Conservation (phyloP, 2,888 invertebrate genomes). For the Hololepta plana region DNA sequence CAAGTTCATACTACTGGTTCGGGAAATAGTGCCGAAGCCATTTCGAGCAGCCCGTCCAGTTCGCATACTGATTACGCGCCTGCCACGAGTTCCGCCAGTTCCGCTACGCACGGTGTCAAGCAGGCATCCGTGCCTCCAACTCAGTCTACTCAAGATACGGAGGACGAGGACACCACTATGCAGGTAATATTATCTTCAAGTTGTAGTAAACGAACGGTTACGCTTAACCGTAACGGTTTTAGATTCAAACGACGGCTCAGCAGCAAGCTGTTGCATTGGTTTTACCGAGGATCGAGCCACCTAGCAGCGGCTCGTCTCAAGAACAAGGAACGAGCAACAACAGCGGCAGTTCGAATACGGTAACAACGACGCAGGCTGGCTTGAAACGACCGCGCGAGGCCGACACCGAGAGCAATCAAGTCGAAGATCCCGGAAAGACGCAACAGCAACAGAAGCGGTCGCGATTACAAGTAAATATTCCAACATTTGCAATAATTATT, state of each 20-base stretch:
- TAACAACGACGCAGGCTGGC: constrained; percentile 46
- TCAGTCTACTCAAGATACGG: constrained; percentile 35
- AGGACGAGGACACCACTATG: constrained; percentile 27
- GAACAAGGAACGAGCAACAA: constrained; percentile 24
- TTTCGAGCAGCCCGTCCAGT: constrained; percentile 52
- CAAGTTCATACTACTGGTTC: constrained; percentile 33
- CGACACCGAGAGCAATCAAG: constrained; percentile 32
- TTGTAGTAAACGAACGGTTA: neutral
- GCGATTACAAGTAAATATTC: constrained; percentile 33
- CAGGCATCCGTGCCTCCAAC: constrained; percentile 49
- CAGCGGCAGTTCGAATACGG: constrained; percentile 43
- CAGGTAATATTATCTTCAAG: constrained; percentile 12
- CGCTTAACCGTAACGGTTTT: neutral
- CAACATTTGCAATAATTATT: constrained; percentile 1
- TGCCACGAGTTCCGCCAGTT: constrained; percentile 49
- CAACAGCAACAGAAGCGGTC: constrained; percentile 32
- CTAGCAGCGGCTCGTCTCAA: constrained; percentile 27
- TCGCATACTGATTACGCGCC: constrained; percentile 73
- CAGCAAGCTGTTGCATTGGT: constrained; percentile 52
- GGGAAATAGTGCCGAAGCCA: constrained; percentile 28
- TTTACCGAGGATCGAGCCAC: constrained; percentile 50
- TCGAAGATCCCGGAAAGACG: constrained; percentile 27
- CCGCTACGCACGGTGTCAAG: constrained; percentile 21
- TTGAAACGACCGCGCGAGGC: constrained; percentile 41
- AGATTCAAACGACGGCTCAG: constrained; percentile 23